Conservation (phyloP, 2,797 vertebrate genomes). For the Malacoctenus gilli region DNA sequence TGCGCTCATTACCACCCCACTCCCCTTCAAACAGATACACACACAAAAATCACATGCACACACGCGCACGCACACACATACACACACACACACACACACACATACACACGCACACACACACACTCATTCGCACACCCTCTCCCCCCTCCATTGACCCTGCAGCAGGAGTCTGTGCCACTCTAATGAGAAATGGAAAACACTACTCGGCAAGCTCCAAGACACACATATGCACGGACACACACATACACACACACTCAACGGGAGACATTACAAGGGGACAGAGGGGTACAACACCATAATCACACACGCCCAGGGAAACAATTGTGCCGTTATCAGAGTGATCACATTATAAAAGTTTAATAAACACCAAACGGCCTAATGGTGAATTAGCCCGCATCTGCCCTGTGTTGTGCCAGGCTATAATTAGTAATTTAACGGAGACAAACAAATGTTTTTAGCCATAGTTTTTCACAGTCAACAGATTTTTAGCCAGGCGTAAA, state of each 20-base stretch:
- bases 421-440: conserved; percentile 79
- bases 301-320: conserved; percentile 82
- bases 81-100: conserved; percentile 52
- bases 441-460: conserved; percentile 77
- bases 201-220: conserved; percentile 76
- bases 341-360: conserved; percentile 83
- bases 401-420: conserved; percentile 74
- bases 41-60: conserved; percentile 49
- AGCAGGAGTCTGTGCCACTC: conserved; percentile 82
- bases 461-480: conserved; percentile 54
- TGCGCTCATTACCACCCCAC: conserved; percentile 82
- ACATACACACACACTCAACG: conserved; percentile 24
- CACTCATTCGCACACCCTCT: conserved; percentile 62
- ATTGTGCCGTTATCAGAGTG: conserved; percentile 79
- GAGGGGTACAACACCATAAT: conserved; percentile 80
- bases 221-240: conserved; percentile 50
- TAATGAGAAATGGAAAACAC: conserved; percentile 89
- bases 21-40: conserved; percentile 73
- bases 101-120: conserved; percentile 34
- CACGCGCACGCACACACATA: conserved; percentile 50
- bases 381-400: conserved; percentile 79
- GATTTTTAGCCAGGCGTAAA: conserved; percentile 50
- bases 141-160: conserved; percentile 83
- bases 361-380: conserved; percentile 82
- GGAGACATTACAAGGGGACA: conserved; percentile 80